phyloP scores from a whole-genome alignment of 2,797 vertebrate genomes.

The Halcyon badia region DNA sequence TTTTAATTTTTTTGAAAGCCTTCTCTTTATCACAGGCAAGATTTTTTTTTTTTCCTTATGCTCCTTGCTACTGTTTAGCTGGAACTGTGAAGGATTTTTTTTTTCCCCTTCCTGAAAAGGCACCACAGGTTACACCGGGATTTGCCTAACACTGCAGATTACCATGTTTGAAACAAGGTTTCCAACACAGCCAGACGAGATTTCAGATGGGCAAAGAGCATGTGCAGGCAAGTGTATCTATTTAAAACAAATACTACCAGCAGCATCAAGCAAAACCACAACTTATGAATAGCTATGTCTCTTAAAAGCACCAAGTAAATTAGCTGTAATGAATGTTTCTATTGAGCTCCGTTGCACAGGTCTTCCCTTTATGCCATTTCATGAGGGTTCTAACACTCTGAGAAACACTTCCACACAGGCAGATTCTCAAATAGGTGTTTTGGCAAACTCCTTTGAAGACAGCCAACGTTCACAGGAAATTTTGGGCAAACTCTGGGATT shows the following conservation, averaged over 20 bases:
- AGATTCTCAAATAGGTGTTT: conserved; percentile 20
- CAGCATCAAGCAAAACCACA: conserved; percentile 60
- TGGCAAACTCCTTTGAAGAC: neutral
- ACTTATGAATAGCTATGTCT: conserved; percentile 44
- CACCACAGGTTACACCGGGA: neutral
- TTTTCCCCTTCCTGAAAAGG: neutral
- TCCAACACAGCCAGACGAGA: conserved; percentile 25
- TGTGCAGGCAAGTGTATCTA: conserved; percentile 61
- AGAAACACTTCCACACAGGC: conserved; percentile 20
- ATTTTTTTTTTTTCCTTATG: neutral
- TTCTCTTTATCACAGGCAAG: neutral
- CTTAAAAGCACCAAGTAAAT: conserved; percentile 57
- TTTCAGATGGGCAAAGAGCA: conserved; percentile 40
- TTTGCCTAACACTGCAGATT: neutral
- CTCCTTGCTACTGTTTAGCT: neutral
- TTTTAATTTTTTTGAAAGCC: too few species aligned
- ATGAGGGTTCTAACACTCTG: conserved; percentile 34
- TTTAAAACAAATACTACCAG: conserved; percentile 62
- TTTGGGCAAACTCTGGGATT: neutral
- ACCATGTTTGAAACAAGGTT: neutral
- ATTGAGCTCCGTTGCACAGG: conserved; percentile 24
- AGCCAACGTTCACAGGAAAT: neutral
- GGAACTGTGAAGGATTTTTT: neutral
- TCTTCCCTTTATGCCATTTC: conserved; percentile 43
- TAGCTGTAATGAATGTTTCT: conserved; percentile 59